Base-by-base conservation (phyloP, 2,113 vertebrate species). In the Oenanthe melanoleuca region DNA sequence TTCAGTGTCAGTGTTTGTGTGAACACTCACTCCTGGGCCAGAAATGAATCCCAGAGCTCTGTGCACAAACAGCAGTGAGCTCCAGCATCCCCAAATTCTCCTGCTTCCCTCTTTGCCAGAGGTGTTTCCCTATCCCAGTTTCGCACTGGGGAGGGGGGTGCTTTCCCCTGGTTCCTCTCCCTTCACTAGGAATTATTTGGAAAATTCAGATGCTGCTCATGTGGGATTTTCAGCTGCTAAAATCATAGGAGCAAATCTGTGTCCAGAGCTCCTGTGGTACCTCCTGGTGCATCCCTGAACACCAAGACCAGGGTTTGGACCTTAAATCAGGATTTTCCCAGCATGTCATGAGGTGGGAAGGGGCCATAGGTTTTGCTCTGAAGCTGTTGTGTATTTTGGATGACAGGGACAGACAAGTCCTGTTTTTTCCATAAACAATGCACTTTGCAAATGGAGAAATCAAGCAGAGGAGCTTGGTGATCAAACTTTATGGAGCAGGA, bases 311-410 rank as follows among this genome's bases (percentile, higher is more conserved):
- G 56, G 23, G 4, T 59, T 66, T 12, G 13, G 56, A 38, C 47
- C 17, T 61, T 67, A 22, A 40, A 29, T 38, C 56, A 4, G 1
- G 2, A 23, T 16, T 86, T 65, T 65, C 38, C 49, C 64, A 31
- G 56, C 1, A 0, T 26, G n/a, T 50, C 77, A 5, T 1, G 0
- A 1, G 3, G 33, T 5, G 29, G 12, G 60, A 64, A 74, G 44
- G 78, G 26, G 56, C 34, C 2, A 1, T 1, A 37, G 34, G 42
- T 25, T 2, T 64, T 64, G 66, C 29, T 81, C 61, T 38, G 79
- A 40, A 53, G 57, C 49, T 45, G 49, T 14, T 85, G 89, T 60
- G 61, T 67, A 0, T 75, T 93, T 87, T 57, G 74, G 78, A 60
- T 56, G 34, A 34, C 31, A 23, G 42, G 84, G 56, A 69, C 6